Base-by-base conservation (phyloP, 53 echinoderm and acorn worm genomes). In the Temnopleurus reevesii region DNA sequence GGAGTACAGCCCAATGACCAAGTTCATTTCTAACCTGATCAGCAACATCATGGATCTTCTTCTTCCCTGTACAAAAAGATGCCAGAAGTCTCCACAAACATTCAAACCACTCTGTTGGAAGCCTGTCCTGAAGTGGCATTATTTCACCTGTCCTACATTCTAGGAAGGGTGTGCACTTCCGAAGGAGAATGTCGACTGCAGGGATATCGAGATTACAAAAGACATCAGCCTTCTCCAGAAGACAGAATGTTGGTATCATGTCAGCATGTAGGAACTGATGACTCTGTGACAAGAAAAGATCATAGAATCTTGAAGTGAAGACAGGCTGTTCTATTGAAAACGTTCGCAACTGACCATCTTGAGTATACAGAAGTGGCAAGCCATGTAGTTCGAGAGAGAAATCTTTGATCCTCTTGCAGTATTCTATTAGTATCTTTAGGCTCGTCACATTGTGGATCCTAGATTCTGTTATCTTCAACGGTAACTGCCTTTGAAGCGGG, bases 11-110 rank as follows among this genome's bases (percentile, higher is more conserved):
- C 53, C 53, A 83, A 36, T 28, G 2, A 3, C 83, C 10, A 35
- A 83, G 55, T 31, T 55, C 12, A 28, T 23, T 23, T 55, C 36
- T 56, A 18, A 83, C 33, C 12, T 83, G 34, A 6, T 30, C 12
- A 21, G 55, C 54, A 36, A 83, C 10, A n/a, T 71, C 71, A 71
- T 7, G 1, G 2, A 15, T n/a, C 7, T 38, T 8, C 21, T 71
- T 41, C 8, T 8, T 41, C 36, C 41, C 29, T 49, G 0, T 25
- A 34, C 46, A 5, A 6, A 49, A 79, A 13, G 33, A 79, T 44
- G 59, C 46, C 3, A 85, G 27, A 23, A 85, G 85, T 24, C 19
- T 85, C 85, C 85, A 85, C 13, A 85, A 46, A 23, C 58, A 3
- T 45, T 23, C 3, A 58, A 85, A 85, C 85, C 85, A 85, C n/a